Percentiles rank a stretch among this genome's conserved stretches.
Conservation (phyloP, 2,797 vertebrate genomes). For the Sebastes ruberrimus region DNA sequence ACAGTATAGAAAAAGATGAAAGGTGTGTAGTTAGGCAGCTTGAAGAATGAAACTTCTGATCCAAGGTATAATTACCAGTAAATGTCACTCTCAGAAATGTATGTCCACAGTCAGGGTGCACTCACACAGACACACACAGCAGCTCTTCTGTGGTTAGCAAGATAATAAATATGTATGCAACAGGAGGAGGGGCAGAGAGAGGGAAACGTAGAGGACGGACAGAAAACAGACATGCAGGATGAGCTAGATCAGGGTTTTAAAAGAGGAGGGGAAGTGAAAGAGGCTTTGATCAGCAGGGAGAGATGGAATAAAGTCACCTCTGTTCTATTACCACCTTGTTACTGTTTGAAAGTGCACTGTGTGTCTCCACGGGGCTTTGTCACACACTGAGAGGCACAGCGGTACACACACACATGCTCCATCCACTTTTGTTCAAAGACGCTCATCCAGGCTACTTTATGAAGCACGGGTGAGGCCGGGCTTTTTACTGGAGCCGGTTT, state of each 20-base stretch:
- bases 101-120: neutral
- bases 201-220: neutral
- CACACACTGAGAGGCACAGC: conserved; percentile 34
- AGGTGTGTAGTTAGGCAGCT: neutral
- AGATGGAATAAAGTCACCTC: conserved; percentile 58
- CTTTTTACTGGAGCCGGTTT: conserved; percentile 22
- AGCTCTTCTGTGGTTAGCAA: neutral
- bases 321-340: conserved; percentile 57
- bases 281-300: conserved; percentile 63
- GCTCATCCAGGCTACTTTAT: conserved; percentile 11
- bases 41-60: conserved; percentile 3
- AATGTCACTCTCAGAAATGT: conserved; percentile 4
- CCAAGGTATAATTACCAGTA: conserved; percentile 6
- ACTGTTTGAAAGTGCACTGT: conserved; percentile 27
- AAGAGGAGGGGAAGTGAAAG: conserved; percentile 47
- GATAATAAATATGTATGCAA: conserved; percentile 28
- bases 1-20: neutral
- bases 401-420: conserved; percentile 4
- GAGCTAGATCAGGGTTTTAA: conserved; percentile 30
- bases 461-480: neutral
- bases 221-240: conserved; percentile 10
- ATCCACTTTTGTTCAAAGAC: conserved; percentile 45
- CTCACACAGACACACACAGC: neutral
- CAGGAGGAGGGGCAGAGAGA: neutral
- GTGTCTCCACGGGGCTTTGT: conserved; percentile 39